Evolutionary conservation across 2,888 invertebrate genomes (phyloP).

Genomic region (Ennomos erosarius): DNA sequence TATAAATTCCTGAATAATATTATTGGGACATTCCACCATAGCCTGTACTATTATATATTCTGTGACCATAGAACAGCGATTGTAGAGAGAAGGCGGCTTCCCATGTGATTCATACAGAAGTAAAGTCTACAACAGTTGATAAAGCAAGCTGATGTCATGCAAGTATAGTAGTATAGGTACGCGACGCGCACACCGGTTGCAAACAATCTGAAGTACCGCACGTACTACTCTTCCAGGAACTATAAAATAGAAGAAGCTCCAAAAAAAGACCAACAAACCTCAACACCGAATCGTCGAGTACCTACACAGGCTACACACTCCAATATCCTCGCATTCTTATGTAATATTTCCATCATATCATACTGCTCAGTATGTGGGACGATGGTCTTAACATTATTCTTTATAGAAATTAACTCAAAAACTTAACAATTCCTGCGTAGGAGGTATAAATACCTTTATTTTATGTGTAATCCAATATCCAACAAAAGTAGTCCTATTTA

Average conservation of each 20-base stretch:
- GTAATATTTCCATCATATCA: conserved; percentile 64
- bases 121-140: conserved; percentile 69
- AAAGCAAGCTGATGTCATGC: conserved; percentile 76
- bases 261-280: conserved; percentile 45
- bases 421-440: conserved; percentile 64
- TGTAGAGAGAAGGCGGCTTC: conserved; percentile 30
- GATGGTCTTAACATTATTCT: conserved; percentile 34
- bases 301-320: conserved; percentile 35
- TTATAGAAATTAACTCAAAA: conserved; percentile 43
- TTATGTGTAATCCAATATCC: conserved; percentile 84
- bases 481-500: conserved; percentile 80
- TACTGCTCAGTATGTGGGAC: conserved; percentile 27
- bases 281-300: conserved; percentile 43
- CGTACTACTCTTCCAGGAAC: conserved; percentile 57
- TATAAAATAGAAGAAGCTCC: conserved; percentile 53
- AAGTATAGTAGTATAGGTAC: conserved; percentile 50
- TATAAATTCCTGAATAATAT: no score
- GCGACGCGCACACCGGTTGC: conserved; percentile 42
- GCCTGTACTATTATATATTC: no score
- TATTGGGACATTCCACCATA: no score
- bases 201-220: conserved; percentile 43
- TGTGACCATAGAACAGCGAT: no score
- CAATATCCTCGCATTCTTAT: conserved; percentile 65
- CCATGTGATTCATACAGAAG: conserved; percentile 67
- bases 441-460: conserved; percentile 81